Base-by-base conservation (phyloP, 2,113 vertebrate species). In the Pitta sordida region DNA sequence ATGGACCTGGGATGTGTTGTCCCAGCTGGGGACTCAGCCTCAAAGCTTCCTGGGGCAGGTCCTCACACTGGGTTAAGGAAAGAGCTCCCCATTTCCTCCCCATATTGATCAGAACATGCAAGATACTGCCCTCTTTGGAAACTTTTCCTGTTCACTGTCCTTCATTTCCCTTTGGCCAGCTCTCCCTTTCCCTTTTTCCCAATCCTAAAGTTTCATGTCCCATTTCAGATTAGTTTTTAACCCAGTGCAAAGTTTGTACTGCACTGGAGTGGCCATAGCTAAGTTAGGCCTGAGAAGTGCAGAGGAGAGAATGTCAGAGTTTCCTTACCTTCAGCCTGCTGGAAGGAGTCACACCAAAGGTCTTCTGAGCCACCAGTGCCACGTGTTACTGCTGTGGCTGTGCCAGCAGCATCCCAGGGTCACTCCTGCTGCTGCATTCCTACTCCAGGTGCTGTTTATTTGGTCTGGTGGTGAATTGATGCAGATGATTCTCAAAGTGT, bases 251-350 rank as follows among this genome's bases (percentile, higher is more conserved):
- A 30, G 3, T 55, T 86, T 6, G 27, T 13, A n/a, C n/a, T n/a
- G n/a, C n/a, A 3, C 15, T 43, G 34, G 18, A 14, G 2, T 4
- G 15, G 10, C 19, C 16, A 16, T 21, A 22, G 19, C 2, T 79
- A 64, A 36, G 51, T 79, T 34, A 49, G 15, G 10, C 41, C 67
- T 62, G 44, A 85, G 62, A 16, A 36, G 10, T n/a, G 13, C 21
- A 44, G 49, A 80, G 30, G 32, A 23, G 9, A 41, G 43, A 64
- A 39, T 19, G 5, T 17, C 52, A 86, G 22, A 56, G 26, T 29
- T 59, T 18, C 10, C 96, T 96, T 97, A 97, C 97, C 97, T 97
- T 86, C 89, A 92, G 30, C n/a, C 9, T 85, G 51, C 27, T 60
- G 43, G 91, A 91, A 94, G 93, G 55, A 89, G 48, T 39, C 51